These are phyloP conservation scores for Cephus sareptanus DNA, from an alignment of 2,888 invertebrate species.

Conservation along the genomic window DNA sequence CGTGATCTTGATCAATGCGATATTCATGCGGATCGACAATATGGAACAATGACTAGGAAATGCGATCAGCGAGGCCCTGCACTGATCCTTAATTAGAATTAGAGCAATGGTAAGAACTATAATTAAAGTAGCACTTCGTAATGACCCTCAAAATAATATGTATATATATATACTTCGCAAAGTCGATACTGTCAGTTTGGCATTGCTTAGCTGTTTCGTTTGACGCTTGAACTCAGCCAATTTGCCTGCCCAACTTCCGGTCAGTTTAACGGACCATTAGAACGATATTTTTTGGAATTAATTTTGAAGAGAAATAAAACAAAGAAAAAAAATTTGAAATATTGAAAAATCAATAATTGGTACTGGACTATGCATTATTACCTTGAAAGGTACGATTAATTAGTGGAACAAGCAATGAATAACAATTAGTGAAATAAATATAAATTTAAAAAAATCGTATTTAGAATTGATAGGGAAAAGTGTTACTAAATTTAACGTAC, in stretches of 20 bases:
- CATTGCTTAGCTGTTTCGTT: background rate
- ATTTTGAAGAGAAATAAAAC: background rate
- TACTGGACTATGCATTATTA: constrained; percentile 73
- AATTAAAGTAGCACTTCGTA: constrained; percentile 29
- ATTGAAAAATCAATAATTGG: constrained; percentile 62
- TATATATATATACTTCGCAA: background rate
- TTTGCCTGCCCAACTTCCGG: background rate
- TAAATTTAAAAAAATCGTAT: too few relatives aligned
- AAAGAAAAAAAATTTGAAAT: too few relatives aligned
- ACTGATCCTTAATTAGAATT: constrained; percentile 49
- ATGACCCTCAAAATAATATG: background rate
- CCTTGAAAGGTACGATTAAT: background rate
- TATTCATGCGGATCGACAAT: constrained; percentile 25
- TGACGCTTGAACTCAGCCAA: background rate
- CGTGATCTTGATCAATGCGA: background rate
- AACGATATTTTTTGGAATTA: background rate
- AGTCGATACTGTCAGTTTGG: background rate
- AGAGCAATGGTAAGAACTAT: constrained; percentile 43
- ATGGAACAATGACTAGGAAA: constrained; percentile 39
- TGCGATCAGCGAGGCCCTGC: constrained; percentile 28
- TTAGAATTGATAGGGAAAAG: too few relatives aligned
- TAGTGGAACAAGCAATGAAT: too few relatives aligned
- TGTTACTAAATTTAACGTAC: too few relatives aligned
- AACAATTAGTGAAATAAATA: background rate
- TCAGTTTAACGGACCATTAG: too few relatives aligned